A percentile compares a stretch with the other conserved stretches of the same genome.
These are phyloP conservation scores for Edolisoma coerulescens DNA, from an alignment of 2,113 vertebrate genomes.

Conservation along the genomic window DNA sequence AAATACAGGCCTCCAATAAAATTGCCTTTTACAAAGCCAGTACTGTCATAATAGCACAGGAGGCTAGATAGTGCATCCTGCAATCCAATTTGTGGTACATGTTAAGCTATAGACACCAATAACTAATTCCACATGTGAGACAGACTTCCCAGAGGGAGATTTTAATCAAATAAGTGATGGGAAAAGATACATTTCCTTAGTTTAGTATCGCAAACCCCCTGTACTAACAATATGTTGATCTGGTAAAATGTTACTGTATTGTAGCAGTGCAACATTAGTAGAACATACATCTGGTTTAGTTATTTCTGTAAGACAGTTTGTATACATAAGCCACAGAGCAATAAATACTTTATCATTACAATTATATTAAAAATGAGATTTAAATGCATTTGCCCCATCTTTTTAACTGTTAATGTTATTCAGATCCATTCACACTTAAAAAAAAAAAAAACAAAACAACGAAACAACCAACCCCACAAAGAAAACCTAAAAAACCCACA, in stretches of 20 bases:
- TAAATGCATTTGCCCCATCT: not conserved
- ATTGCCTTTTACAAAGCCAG: slow-evolving; percentile 11
- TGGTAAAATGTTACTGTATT: not conserved
- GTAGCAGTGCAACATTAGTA: not conserved
- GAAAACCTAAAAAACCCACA: not conserved
- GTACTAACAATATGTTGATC: not conserved
- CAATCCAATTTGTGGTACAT: slow-evolving; percentile 4
- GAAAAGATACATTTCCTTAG: not conserved
- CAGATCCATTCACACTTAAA: not conserved
- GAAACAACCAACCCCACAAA: not conserved
- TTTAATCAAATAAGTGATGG: slow-evolving; percentile 1
- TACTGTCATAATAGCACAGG: not conserved
- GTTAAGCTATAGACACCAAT: slow-evolving; percentile 16
- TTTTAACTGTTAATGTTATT: not conserved
- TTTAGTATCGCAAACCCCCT: not conserved
- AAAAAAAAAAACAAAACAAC: not conserved
- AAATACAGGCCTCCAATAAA: not conserved
- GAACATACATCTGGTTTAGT: not conserved
- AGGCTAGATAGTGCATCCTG: slow-evolving; percentile 3
- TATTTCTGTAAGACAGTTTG: not conserved
- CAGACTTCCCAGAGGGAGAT: not conserved
- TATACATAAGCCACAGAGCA: not conserved
- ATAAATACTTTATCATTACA: not conserved
- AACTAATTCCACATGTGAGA: slow-evolving; percentile 36
- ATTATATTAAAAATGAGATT: not conserved